Evolutionary conservation across 2,888 invertebrate genomes (phyloP), one percentile per base, ranked within the genome.

Genomic region (Creontiades dilutus): DNA sequence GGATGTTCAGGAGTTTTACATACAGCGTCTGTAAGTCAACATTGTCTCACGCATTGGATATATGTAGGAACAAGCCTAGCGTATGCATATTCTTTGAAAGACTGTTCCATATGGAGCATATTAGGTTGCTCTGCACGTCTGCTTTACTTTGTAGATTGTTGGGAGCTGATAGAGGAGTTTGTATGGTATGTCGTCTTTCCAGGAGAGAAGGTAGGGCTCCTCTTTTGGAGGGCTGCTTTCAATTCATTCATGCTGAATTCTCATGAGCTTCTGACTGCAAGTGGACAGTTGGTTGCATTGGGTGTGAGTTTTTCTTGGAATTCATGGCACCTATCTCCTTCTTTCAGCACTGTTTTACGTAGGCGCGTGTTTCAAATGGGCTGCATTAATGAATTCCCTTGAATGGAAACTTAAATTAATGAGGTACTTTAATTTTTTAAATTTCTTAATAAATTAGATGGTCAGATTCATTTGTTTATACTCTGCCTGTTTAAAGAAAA

Each of bases 101-200:
- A 12, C 37, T 37, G 7, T 37, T 2, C 14, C 52, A 52, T 52
- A 52, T 52, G 52, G 52, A 52, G 11, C 4, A 52, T 52, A 52
- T 52, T 52, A 16, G 12, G 1, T 2, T 52, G 52, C 11, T 52
- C 11, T 52, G 52, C 2, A 11, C 52, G 52, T 52, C 52, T 7
- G 52, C 52, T 7, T 3, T 52, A 7, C 5, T 7, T 16, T 52
- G 52, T 52, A 52, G 52, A 7, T 52, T 11, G 11, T 2, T 1
- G 52, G 16, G 11, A 52, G 52, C 52, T 52, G 52, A 11, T 52
- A 3, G 52, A 81, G 78, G 55, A 89, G 37, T 27, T 23, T 81
- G 47, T 11, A 68, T n/a, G 27, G n/a, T n/a, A 75, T 28, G 7
- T 37, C 7, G 16, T 2, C 52, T 52, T 52, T 52, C 52, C 52